phyloP scores from a whole-genome alignment of 2,888 invertebrate species.

The Torymus texanus region DNA sequence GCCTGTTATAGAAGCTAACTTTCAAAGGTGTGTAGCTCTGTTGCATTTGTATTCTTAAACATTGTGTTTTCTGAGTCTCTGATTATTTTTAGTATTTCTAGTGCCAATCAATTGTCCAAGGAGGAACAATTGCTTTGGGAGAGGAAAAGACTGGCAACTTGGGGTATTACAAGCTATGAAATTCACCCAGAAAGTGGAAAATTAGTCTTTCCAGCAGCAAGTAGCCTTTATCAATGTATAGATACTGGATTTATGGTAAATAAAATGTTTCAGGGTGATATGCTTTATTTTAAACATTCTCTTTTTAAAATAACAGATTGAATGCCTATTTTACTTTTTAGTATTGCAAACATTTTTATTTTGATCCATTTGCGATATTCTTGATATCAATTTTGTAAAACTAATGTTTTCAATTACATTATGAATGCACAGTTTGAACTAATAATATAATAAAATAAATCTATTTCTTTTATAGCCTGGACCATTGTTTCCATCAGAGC shows the following conservation, averaged over 20 bases:
- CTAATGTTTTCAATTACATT: too few species aligned
- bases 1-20: constrained; percentile 87
- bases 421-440: too few species aligned
- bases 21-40: constrained; percentile 72
- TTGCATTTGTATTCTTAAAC: not conserved
- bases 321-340: too few species aligned
- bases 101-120: constrained; percentile 82
- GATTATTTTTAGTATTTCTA: constrained; percentile 70
- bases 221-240: constrained; percentile 90
- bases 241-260: constrained; percentile 84
- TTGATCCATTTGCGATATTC: too few species aligned
- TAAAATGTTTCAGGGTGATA: constrained; percentile 27
- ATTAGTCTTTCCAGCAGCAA: constrained; percentile 93
- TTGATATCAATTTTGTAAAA: too few species aligned
- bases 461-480: constrained; percentile 75
- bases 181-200: constrained; percentile 87
- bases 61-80: constrained; percentile 26
- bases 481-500: constrained; percentile 82
- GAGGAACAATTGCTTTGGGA: constrained; percentile 95
- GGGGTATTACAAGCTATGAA: constrained; percentile 96
- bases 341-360: too few species aligned
- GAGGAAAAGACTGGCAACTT: constrained; percentile 91
- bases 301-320: too few species aligned
- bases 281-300: too few species aligned
- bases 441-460: too few species aligned